These are phyloP conservation scores for Rynchops niger DNA, from an alignment of 2,113 vertebrate genomes.

Conservation along the genomic window DNA sequence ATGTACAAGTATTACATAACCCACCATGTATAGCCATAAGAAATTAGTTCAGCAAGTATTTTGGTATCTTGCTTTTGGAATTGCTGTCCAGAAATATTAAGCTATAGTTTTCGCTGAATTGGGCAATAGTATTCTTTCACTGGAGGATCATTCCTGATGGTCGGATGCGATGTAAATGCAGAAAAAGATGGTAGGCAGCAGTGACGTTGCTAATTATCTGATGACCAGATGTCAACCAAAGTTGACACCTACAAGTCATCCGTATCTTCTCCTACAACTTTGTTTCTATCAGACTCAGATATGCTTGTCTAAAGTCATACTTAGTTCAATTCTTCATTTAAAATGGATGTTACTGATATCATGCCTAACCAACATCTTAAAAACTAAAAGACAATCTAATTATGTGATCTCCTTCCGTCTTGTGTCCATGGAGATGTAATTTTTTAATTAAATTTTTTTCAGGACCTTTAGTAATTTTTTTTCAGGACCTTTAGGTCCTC, in stretches of 20 bases:
- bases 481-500: not conserved
- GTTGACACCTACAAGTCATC: not conserved
- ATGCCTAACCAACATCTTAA: not conserved
- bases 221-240: not conserved
- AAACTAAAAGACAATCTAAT: not conserved
- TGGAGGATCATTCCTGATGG: not conserved
- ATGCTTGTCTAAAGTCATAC: not conserved
- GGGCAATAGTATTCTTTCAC: not conserved
- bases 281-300: not conserved
- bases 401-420: not conserved
- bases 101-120: not conserved
- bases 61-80: not conserved
- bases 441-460: not conserved
- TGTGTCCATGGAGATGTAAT: not conserved
- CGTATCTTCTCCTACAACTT: not conserved
- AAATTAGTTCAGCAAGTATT: not conserved
- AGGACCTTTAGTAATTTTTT: not conserved
- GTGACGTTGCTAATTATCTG: not conserved
- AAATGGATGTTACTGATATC: not conserved
- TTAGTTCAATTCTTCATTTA: not conserved
- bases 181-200: not conserved
- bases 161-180: not conserved
- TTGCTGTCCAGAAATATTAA: not conserved
- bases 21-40: not conserved
- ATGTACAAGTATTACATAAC: not conserved